Base-by-base conservation (phyloP, 2,888 invertebrate genomes). In the Phania funesta region DNA sequence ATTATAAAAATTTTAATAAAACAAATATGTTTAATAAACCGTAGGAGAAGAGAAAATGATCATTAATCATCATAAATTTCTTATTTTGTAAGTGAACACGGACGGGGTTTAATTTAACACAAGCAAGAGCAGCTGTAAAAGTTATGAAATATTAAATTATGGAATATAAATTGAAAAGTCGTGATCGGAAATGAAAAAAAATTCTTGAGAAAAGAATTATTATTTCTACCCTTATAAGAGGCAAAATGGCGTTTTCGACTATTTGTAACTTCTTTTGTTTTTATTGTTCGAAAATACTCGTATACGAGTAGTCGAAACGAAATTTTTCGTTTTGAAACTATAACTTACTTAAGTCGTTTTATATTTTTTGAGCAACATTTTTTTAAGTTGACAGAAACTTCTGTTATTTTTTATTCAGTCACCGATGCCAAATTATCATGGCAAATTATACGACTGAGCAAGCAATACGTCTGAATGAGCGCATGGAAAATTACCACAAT, bases 51-150 rank as follows among this genome's bases (percentile, higher is more conserved):
- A 18, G 16, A 16, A 48, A 56, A 70, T 2, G 3, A 85, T 83
- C 83, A 85, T 85, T 85, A 85, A 85, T 85, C 85, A 85, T 83
- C 79, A 56, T 44, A n/a, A 68, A 54, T 73, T 54, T 22, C 22
- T 44, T 22, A 67, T 70, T 50, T 68, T 60, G 62, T 22, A 38
- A 68, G 48, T 35, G 58, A 18, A 54, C 16, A 60, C n/a, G 35
- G 29, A 35, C 9, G 4, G 4, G 9, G 6, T 56, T 18, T 58
- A 9, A 26, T 13, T 50, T 58, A 38, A 50, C 64, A 54, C 22
- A 67, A 77, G 65, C n/a, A 81, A 65, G 64, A 73, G 80, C 81
- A 83, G 84, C 75, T 83, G 84, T 68, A 71, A 70, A 20, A 75
- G 64, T 68, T 73, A 68, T 77, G 73, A 68, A 81, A 81, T 74